phyloP scores from a whole-genome alignment of 2,797 vertebrate genomes.

The Glossophaga mutica region DNA sequence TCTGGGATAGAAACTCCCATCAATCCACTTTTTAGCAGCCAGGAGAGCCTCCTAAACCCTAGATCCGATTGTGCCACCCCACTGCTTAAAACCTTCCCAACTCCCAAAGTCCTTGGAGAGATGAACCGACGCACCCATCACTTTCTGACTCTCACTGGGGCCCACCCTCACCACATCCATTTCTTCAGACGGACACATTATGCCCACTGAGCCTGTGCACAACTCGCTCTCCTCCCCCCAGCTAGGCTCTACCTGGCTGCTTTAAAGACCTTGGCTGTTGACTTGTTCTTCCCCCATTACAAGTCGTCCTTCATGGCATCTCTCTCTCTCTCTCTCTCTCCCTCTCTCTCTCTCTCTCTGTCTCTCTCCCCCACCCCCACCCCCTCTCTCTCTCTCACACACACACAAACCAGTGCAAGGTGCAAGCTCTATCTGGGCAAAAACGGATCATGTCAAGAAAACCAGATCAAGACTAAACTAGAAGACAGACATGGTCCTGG shows the following conservation, averaged over 20 bases:
- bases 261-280: background rate
- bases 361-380: no score
- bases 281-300: background rate
- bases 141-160: background rate
- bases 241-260: background rate
- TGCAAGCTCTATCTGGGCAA: background rate
- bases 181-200: background rate
- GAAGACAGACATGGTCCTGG: background rate
- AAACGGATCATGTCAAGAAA: background rate
- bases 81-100: background rate
- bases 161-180: background rate
- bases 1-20: background rate
- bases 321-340: background rate
- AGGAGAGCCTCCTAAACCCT: background rate
- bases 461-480: background rate
- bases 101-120: background rate
- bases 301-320: background rate
- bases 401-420: background rate
- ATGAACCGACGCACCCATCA: background rate
- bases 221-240: background rate
- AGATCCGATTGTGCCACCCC: background rate
- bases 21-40: background rate
- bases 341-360: background rate
- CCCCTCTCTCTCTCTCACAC: background rate
- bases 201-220: background rate